Base-by-base conservation (phyloP, 2,888 invertebrate genomes). In the Agrypnus murinus region DNA sequence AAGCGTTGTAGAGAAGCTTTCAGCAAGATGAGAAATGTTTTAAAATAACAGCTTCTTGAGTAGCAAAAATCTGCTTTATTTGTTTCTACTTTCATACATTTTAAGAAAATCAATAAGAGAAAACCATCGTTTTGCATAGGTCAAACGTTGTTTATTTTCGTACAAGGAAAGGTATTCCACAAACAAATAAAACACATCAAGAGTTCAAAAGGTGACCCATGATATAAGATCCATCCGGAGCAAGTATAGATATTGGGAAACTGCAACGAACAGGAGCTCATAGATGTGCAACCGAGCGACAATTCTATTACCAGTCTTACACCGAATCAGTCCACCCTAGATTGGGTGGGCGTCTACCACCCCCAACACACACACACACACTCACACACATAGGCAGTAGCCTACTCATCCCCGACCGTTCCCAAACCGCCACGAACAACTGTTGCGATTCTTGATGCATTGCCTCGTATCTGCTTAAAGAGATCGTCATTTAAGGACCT, bases 221-320 rank as follows among this genome's bases (percentile, higher is more conserved):
- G 72, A 75, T 73, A 73, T 67, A 72, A 75, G 73, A 73, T 72
- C 72, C 69, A 73, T 75, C 72, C 73, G 62, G 68, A 34, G 71
- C 73, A 65, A 70, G 64, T 62, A 73, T 71, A 71, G 73, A 73
- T 71, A 71, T 68, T 73, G 70, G 64, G 69, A 64, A 64, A 70
- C 73, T 73, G 73, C 73, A 68, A 68, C 68, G 68, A 73, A 71
- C 73, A 73, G 70, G 67, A 68, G 65, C 64, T 72, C 74, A 75
- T 76, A 72, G 72, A 74, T 69, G 73, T 72, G 77, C 75, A 78
- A 67, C 75, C 71, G 68, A 75, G 76, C 77, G 76, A 77, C 77
- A 78, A 79, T 79, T 78, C 78, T 77, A 78, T 79, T 78, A 79
- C 77, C 74, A 74, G 74, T 75, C 73, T 76, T 76, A 73, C 74